These are phyloP conservation scores for Drosophila colorata DNA, from an alignment of 2,888 invertebrate genomes.

Conservation along the genomic window DNA sequence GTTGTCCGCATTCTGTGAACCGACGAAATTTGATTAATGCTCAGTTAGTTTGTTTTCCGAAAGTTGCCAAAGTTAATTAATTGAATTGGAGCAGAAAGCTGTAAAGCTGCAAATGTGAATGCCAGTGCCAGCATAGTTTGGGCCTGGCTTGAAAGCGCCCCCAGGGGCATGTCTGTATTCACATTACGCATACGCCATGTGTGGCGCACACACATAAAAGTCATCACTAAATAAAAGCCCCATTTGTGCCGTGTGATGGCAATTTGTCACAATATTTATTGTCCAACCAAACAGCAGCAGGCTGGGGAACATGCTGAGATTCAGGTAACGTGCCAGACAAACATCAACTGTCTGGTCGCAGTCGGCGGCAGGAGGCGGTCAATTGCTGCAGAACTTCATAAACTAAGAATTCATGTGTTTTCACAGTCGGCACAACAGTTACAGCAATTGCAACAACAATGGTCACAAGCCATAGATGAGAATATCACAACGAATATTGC, in stretches of 20 bases:
- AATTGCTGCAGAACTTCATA: constrained; percentile 73
- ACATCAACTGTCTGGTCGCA: constrained; percentile 49
- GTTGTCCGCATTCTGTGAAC: constrained; percentile 74
- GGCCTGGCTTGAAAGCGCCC: constrained; percentile 6
- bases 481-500: constrained; percentile 1
- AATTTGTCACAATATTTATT: constrained; percentile 80
- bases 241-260: constrained; percentile 69
- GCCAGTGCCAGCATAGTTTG: too few species aligned
- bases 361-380: constrained; percentile 3
- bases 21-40: constrained; percentile 31
- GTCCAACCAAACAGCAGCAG: constrained; percentile 20
- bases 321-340: constrained; percentile 72
- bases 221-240: constrained; percentile 65
- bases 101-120: constrained; percentile 20
- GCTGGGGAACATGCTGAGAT: constrained; percentile 50
- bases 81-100: constrained; percentile 37
- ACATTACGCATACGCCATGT: constrained; percentile 70
- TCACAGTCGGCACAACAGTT: constrained; percentile 43
- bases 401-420: constrained; percentile 76
- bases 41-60: constrained; percentile 19
- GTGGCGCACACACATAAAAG: constrained; percentile 57
- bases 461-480: constrained; percentile 12
- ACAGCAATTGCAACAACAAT: constrained; percentile 43
- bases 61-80: constrained; percentile 44
- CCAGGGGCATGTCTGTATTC: not conserved